Base-by-base conservation (phyloP, 2,113 vertebrate genomes). In the Nestor notabilis region DNA sequence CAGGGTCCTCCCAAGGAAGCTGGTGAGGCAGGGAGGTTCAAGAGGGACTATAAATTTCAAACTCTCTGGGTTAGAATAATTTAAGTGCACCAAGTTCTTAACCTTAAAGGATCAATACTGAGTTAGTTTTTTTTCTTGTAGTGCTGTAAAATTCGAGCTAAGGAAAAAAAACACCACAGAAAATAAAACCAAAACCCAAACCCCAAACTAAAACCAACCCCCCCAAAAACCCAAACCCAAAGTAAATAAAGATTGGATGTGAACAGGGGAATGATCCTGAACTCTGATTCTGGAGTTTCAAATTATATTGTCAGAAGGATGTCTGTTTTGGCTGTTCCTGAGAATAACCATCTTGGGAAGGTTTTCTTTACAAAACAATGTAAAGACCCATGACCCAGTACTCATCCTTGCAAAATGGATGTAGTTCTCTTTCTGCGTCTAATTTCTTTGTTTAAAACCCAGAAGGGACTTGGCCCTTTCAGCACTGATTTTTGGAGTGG, bases 1-100 rank as follows among this genome's bases (percentile, higher is more conserved):
- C 97, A 98, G 97, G 95, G 97, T 98, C 98, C 98, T 99, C 98
- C 97, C 97, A 98, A 98, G 98, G 98, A 99, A 99, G 98, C 96
- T 96, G 97, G 98, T 97, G 96, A 98, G 93, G 98, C 98, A 98
- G 95, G 97, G 95, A 98, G 98, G 99, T 98, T 99, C 99, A 98
- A 97, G 96, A 95, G 97, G 87, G 96, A 97, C 98, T 95, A 98
- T 99, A 99, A 99, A 99, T 99, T 98, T 98, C 84, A 85, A 68
- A 96, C 95, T 96, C 97, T 98, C 98, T 97, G 97, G 97, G 97
- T 96, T 98, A 95, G 97, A 98, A 98, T 98, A 98, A 97, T 96
- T 98, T 97, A 95, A 96, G 92, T 94, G 96, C 95, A 94, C 82
- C 24, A 87, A 96, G 94, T 96, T 96, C 95, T 96, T 96, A 97